These are phyloP conservation scores for Oncorhynchus tshawytscha DNA, from an alignment of 2,113 vertebrate genomes.

Conservation along the genomic window DNA sequence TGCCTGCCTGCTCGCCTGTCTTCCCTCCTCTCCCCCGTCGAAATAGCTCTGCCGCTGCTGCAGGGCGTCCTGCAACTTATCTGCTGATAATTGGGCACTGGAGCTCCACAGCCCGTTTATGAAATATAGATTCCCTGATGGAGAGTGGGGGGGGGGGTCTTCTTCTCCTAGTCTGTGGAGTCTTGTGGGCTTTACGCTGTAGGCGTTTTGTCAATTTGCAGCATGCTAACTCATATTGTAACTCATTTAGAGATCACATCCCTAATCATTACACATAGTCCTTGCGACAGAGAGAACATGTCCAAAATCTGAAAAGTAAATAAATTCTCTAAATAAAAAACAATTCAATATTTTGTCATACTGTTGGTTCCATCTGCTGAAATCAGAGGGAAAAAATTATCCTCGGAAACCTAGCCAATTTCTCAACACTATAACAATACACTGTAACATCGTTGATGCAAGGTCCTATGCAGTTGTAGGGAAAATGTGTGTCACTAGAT, in stretches of 20 bases:
- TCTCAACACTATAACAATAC: too few relatives aligned
- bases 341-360: background rate
- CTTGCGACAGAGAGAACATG: background rate
- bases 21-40: conserved; percentile 60
- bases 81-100: conserved; percentile 78
- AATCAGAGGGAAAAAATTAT: background rate
- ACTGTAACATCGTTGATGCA: too few relatives aligned
- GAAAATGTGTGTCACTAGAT: too few relatives aligned
- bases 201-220: background rate
- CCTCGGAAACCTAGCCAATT: background rate
- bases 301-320: background rate
- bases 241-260: background rate
- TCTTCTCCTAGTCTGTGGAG: conserved; percentile 57
- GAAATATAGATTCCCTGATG: conserved; percentile 80
- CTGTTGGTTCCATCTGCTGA: background rate
- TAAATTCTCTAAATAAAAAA: background rate
- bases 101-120: conserved; percentile 77
- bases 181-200: conserved; percentile 47
- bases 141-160: conserved; percentile 53
- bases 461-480: too few relatives aligned
- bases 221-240: background rate
- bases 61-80: conserved; percentile 78
- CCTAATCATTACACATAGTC: background rate
- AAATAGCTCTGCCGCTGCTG: conserved; percentile 76
- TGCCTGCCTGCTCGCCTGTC: background rate